Evolutionary conservation across 1,140 invertebrate genomes (phyloP).

Genomic region (Drosophila melanogaster): DNA sequence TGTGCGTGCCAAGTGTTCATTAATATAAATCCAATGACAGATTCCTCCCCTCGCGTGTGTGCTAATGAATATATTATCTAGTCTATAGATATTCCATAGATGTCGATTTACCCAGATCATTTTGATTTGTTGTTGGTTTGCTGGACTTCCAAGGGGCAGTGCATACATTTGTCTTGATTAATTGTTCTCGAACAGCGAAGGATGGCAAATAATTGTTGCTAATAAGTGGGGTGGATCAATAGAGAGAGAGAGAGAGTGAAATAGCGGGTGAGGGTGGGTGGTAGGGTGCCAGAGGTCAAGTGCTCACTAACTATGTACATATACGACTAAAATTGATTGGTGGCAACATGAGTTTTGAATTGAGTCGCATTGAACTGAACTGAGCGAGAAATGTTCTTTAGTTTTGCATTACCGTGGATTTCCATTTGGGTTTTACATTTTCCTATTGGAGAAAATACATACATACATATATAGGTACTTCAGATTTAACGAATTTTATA

Average conservation of each 20-base stretch:
- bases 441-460: slow-evolving; percentile 77
- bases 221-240: slow-evolving; percentile 17
- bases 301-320: slow-evolving; percentile 15
- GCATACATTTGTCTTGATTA: slow-evolving; percentile 65
- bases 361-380: slow-evolving; percentile 38
- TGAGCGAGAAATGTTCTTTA: slow-evolving; percentile 37
- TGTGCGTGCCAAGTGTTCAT: slow-evolving; percentile 80
- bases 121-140: slow-evolving; percentile 53
- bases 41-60: slow-evolving; percentile 39
- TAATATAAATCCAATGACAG: slow-evolving; percentile 80
- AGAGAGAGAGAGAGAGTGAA: neutral
- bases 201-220: slow-evolving; percentile 76
- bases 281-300: slow-evolving; percentile 23
- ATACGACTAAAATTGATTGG: slow-evolving; percentile 43
- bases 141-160: slow-evolving; percentile 21
- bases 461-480: slow-evolving; percentile 46
- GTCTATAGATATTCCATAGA: slow-evolving; percentile 60
- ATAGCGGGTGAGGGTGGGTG: neutral
- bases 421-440: slow-evolving; percentile 82
- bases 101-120: slow-evolving; percentile 61
- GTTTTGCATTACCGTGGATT: slow-evolving; percentile 78
- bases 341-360: slow-evolving; percentile 40
- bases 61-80: slow-evolving; percentile 77
- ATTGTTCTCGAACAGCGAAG: slow-evolving; percentile 52
- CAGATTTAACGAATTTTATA: slow-evolving; percentile 16